Percentiles rank a stretch among this genome's conserved stretches.
These are phyloP conservation scores for Eupithecia centaureata DNA, from an alignment of 2,888 invertebrate genomes.

Conservation along the genomic window DNA sequence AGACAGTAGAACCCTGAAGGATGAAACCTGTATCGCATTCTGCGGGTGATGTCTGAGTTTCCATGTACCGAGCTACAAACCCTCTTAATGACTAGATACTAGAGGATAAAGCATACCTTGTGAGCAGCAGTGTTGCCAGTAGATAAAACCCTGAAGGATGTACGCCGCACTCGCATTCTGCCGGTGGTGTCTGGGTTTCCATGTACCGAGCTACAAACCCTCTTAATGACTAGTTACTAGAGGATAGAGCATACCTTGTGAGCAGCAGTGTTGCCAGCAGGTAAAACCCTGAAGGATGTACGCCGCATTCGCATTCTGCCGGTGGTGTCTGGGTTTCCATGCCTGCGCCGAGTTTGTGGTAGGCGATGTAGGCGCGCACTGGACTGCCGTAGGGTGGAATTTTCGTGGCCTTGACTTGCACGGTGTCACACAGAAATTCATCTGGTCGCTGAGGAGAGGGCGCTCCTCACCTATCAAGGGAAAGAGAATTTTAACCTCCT, in stretches of 20 bases:
- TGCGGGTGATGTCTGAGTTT: no score
- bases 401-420: slow-evolving; percentile 71
- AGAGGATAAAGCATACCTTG: slow-evolving; percentile 61
- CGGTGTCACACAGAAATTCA: slow-evolving; percentile 70
- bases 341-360: slow-evolving; percentile 85
- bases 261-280: slow-evolving; percentile 85
- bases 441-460: slow-evolving; percentile 73
- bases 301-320: slow-evolving; percentile 85
- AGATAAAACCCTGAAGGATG: slow-evolving; percentile 87
- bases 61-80: no score
- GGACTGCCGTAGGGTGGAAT: slow-evolving; percentile 81
- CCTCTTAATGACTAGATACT: no score
- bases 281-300: slow-evolving; percentile 87
- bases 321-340: slow-evolving; percentile 82
- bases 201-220: slow-evolving; percentile 74
- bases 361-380: slow-evolving; percentile 83
- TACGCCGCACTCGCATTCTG: slow-evolving; percentile 86
- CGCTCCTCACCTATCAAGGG: slow-evolving; percentile 61
- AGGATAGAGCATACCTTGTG: slow-evolving; percentile 65
- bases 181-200: slow-evolving; percentile 80
- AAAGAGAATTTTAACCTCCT: neutral
- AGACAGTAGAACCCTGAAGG: no score
- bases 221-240: neutral
- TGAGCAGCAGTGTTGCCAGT: slow-evolving; percentile 83
- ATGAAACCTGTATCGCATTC: no score